Evolutionary conservation across 2,113 vertebrate genomes (phyloP).

Genomic region (Orientallactaga bullata): DNA sequence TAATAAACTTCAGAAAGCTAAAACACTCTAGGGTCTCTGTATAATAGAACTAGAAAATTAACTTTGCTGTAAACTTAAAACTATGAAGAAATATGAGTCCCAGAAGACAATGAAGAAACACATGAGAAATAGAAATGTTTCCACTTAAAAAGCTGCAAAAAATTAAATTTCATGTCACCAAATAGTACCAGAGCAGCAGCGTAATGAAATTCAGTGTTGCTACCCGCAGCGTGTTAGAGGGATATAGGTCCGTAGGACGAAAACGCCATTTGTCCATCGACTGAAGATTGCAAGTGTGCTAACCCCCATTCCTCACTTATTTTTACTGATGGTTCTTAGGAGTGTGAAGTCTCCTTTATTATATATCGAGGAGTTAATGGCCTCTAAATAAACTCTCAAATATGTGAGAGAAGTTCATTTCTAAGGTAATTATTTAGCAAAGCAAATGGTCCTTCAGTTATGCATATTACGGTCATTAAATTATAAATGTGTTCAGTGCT

Average conservation of each 20-base stretch:
- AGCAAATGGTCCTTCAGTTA: slow-evolving; percentile 52
- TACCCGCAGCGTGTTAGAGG: slow-evolving; percentile 48
- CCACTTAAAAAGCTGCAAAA: slow-evolving; percentile 50
- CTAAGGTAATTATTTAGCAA: slow-evolving; percentile 76
- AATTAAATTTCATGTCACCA: slow-evolving; percentile 53
- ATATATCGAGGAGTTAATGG: slow-evolving; percentile 65
- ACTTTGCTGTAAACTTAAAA: slow-evolving; percentile 34
- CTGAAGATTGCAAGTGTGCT: slow-evolving; percentile 56
- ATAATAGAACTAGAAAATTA: slow-evolving; percentile 51
- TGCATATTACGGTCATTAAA: slow-evolving; percentile 56
- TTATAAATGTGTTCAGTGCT: slow-evolving; percentile 42
- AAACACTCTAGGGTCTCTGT: background rate
- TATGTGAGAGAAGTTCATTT: background rate
- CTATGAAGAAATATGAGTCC: slow-evolving; percentile 64
- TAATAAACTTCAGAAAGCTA: slow-evolving; percentile 49
- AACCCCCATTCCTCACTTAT: slow-evolving; percentile 62
- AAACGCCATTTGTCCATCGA: slow-evolving; percentile 32
- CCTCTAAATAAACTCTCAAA: slow-evolving; percentile 70
- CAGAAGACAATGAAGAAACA: slow-evolving; percentile 59
- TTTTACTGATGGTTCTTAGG: slow-evolving; percentile 67
- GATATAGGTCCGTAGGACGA: slow-evolving; percentile 32
- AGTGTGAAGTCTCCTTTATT: slow-evolving; percentile 36
- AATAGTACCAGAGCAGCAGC: background rate
- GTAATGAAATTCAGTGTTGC: slow-evolving; percentile 49
- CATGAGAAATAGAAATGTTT: slow-evolving; percentile 59